These are phyloP conservation scores for Sarcophaga variegata DNA, from an alignment of 2,888 invertebrate genomes.

Conservation along the genomic window DNA sequence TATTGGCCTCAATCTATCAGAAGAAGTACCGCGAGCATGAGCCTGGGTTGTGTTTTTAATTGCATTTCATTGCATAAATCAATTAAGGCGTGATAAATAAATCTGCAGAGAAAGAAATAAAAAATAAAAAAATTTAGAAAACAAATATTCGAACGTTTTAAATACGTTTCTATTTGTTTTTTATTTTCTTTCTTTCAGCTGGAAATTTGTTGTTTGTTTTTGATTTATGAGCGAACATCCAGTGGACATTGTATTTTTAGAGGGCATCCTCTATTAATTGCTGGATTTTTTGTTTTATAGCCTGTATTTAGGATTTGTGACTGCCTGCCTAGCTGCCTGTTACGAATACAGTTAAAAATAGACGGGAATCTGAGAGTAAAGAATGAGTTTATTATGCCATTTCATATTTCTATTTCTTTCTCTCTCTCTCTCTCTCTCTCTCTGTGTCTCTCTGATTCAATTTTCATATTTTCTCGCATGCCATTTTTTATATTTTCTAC, in stretches of 20 bases:
- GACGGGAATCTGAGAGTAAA: background rate
- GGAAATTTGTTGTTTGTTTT: constrained; percentile 19
- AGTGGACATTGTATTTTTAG: constrained; percentile 1
- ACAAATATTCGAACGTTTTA: background rate
- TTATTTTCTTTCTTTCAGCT: background rate
- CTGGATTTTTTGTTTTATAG: constrained; percentile 1
- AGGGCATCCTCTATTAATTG: constrained; percentile 20
- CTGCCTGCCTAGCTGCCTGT: background rate
- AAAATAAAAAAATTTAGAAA: background rate
- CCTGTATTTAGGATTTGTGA: constrained; percentile 6
- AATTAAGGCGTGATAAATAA: constrained; percentile 53
- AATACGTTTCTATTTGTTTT: background rate
- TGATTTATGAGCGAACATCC: constrained; percentile 56
- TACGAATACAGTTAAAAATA: background rate
- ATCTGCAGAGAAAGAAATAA: background rate
- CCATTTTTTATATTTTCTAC: background rate
- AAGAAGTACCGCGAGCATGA: background rate
- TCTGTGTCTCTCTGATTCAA: background rate
- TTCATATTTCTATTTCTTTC: too few relatives aligned
- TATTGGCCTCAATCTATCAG: constrained; percentile 34
- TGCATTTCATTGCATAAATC: constrained; percentile 65
- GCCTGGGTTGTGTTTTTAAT: constrained; percentile 45
- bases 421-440: too few relatives aligned
- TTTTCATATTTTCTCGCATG: background rate
- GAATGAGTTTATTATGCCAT: background rate